Conservation (phyloP, 2,888 invertebrate genomes). For the Protonemura montana region DNA sequence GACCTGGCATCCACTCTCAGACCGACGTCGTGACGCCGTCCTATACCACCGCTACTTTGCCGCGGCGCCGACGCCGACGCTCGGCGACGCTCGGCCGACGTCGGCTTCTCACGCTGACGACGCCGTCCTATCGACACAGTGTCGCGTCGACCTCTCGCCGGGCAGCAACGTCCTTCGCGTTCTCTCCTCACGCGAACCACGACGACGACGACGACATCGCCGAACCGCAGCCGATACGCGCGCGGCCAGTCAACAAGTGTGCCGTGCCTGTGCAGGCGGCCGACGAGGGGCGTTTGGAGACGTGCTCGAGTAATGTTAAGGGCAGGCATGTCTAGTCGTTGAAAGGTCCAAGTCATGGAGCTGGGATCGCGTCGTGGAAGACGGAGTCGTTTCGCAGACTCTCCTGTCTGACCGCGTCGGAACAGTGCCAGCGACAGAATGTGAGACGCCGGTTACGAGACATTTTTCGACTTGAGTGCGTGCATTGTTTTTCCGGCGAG, state of each 20-base stretch:
- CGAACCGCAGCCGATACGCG: too few relatives aligned
- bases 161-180: background rate
- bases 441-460: background rate
- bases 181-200: background rate
- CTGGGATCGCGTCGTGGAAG: background rate
- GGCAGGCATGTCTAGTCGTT: background rate
- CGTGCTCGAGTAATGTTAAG: background rate
- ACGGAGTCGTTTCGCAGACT: background rate
- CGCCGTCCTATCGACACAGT: constrained; percentile 29
- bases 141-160: background rate
- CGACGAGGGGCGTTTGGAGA: background rate
- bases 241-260: background rate
- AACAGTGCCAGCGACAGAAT: background rate
- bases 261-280: background rate
- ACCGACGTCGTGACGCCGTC: too few relatives aligned
- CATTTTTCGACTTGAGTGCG: background rate
- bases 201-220: background rate
- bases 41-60: background rate
- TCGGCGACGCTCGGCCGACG: background rate
- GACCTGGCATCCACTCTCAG: too few relatives aligned
- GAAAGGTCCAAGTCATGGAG: background rate
- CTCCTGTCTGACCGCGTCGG: background rate
- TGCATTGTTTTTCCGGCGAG: background rate
- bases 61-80: background rate
- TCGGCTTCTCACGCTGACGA: constrained; percentile 22